Base-by-base conservation (phyloP, 2,888 invertebrate species). In the Ligdia adustata region DNA sequence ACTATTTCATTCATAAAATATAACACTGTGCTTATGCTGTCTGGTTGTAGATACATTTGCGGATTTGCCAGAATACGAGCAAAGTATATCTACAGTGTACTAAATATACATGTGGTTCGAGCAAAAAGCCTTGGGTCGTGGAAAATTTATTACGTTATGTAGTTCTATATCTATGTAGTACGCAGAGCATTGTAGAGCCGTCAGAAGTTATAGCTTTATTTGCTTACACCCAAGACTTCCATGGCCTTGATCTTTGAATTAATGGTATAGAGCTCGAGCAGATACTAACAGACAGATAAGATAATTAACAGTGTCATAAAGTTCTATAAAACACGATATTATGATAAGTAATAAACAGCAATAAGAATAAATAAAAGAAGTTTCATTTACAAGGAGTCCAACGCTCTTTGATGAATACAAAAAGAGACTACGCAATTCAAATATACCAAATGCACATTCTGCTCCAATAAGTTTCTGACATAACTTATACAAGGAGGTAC, bases 231-330 rank as follows among this genome's bases (percentile, higher is more conserved):
- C 37, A 22, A 35, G 35, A 14, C 34, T 39, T 41, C 12, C 33
- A 29, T 40, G 41, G 11, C 46, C 42, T 22, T 46, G 46, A 44
- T 49, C 49, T 41, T 48, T 42, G 38, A 37, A 41, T 44, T 41
- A 29, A 44, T 43, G 28, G 18, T 29, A 16, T 39, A 28, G 27
- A 20, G 12, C 20, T 28, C 20, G 28, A 2, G 4, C 27, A 27
- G 9, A 26, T 24, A 9, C 15, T 2, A 2, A 34, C 6, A 4
- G 11, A 20, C 12, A 20, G 33, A 33, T 20, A 20, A 20, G 7
- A 7, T 20, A 18, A 12, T 35, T 13, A 3, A n/a, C 14, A 3
- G 14, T 15, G 12, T 26, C 35, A 26, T 9, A 9, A 15, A 35
- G n/a, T 13, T 22, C 13, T 16, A 16, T 16, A 16, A 5, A 5